Percentiles rank a stretch among this genome's conserved stretches.
These are phyloP conservation scores for Psittacara wagleri DNA, from an alignment of 2,113 vertebrate species.

Conservation along the genomic window DNA sequence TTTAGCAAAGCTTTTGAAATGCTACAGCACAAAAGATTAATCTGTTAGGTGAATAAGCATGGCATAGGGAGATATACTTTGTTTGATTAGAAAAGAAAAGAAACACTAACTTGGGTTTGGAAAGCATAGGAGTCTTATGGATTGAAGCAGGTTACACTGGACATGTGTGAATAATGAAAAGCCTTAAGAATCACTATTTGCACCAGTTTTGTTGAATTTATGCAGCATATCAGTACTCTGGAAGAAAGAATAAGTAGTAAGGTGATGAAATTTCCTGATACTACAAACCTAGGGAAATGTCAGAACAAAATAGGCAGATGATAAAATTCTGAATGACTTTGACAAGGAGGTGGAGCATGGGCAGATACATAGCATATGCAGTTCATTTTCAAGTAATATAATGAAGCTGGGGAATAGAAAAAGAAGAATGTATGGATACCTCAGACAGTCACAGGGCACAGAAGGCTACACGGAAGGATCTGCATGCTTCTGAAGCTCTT, in stretches of 20 bases:
- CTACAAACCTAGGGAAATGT: constrained; percentile 7
- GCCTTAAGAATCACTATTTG: constrained; percentile 1
- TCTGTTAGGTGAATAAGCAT: constrained; percentile 16
- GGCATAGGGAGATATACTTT: constrained; percentile 22
- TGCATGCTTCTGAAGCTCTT: background rate
- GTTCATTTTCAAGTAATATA: constrained; percentile 2
- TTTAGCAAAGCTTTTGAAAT: constrained; percentile 39
- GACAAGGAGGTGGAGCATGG: constrained; percentile 35
- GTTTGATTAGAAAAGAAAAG: constrained; percentile 50
- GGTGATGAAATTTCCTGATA: constrained; percentile 11
- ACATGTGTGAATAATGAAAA: background rate
- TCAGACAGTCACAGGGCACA: background rate
- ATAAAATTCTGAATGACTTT: constrained; percentile 40
- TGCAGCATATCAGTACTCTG: background rate
- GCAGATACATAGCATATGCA: background rate
- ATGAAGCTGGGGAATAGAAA: background rate
- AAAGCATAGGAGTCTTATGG: background rate
- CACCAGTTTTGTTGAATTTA: background rate
- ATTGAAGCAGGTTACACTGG: constrained; percentile 3
- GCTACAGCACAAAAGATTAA: constrained; percentile 32
- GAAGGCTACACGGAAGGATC: background rate
- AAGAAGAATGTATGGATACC: background rate
- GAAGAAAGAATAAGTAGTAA: constrained; percentile 15
- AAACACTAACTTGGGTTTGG: background rate
- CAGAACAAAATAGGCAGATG: constrained; percentile 8